Percentiles rank a stretch among this genome's conserved stretches.
Conservation (phyloP, 2,888 invertebrate genomes). For the Tinea trinotella region DNA sequence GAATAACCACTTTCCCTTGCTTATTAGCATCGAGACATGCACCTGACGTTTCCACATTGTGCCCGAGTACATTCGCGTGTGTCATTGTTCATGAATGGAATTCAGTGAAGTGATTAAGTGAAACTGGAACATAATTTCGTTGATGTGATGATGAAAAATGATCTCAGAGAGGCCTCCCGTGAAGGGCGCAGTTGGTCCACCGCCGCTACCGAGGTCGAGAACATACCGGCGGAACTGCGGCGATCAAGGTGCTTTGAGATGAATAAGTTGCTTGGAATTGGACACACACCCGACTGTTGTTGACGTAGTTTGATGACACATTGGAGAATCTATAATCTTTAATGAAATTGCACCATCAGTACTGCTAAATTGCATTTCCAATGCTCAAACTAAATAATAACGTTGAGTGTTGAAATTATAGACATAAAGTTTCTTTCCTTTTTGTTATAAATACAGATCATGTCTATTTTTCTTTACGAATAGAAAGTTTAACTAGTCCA, state of each 20-base stretch:
- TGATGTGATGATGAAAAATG: slow-evolving; percentile 57
- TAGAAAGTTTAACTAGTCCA: too few relatives aligned
- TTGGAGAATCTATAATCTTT: too few relatives aligned
- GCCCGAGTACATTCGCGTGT: not conserved
- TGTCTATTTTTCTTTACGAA: too few relatives aligned
- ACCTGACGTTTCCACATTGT: slow-evolving; percentile 14
- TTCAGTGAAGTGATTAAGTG: slow-evolving; percentile 39
- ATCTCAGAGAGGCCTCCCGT: slow-evolving; percentile 57
- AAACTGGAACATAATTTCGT: slow-evolving; percentile 26
- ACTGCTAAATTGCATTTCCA: too few relatives aligned
- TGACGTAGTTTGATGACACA: not conserved
- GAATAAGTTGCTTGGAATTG: slow-evolving; percentile 19
- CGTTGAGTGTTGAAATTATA: too few relatives aligned
- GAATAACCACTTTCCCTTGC: slow-evolving; percentile 11
- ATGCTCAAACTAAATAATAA: too few relatives aligned
- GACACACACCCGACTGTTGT: not conserved
- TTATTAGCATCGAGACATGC: slow-evolving; percentile 20
- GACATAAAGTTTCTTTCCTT: too few relatives aligned
- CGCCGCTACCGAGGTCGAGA: slow-evolving; percentile 56
- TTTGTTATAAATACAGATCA: too few relatives aligned
- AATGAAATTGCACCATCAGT: too few relatives aligned
- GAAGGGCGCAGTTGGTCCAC: slow-evolving; percentile 54
- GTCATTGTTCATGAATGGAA: slow-evolving; percentile 1
- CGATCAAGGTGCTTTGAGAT: slow-evolving; percentile 62
- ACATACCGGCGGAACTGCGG: slow-evolving; percentile 72